Percentiles rank a stretch among this genome's conserved stretches.
Conservation (phyloP, 2,797 vertebrate species). For the Spizella passerina region DNA sequence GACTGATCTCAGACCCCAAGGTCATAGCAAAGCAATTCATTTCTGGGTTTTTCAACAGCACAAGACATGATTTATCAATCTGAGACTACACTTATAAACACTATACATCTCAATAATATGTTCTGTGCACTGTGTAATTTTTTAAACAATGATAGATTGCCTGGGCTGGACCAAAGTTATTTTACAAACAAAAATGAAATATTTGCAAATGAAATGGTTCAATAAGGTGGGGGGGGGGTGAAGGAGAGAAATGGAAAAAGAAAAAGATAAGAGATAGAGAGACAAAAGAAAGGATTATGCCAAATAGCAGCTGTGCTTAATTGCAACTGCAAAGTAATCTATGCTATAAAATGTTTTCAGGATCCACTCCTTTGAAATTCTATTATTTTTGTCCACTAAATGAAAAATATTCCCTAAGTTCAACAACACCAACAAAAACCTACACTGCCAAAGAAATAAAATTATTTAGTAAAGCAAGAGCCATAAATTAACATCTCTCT, state of each 20-base stretch:
- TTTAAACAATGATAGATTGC: constrained; percentile 74
- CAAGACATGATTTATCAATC: constrained; percentile 79
- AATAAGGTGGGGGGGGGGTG: background rate
- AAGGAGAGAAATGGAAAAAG: fast-evolving
- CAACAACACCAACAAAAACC: background rate
- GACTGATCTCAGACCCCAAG: constrained; percentile 76
- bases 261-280: fast-evolving
- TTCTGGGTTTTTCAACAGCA: constrained; percentile 71
- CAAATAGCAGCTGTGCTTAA: background rate
- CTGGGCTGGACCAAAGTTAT: constrained; percentile 48
- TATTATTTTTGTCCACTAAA: background rate
- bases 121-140: constrained; percentile 74
- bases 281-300: background rate
- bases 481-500: background rate
- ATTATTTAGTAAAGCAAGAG: background rate
- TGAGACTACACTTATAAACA: constrained; percentile 72
- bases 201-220: constrained; percentile 49
- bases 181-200: constrained; percentile 65
- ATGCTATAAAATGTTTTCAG: background rate
- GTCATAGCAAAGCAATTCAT: constrained; percentile 77
- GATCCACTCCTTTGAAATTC: background rate
- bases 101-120: constrained; percentile 80
- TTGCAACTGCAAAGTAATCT: background rate
- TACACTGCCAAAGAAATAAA: background rate
- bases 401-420: background rate